Evolutionary conservation across 30 jellyfish, hydroid and myxozoan genomes (phyloP).

Genomic region (Aurelia aurita complex sp. Pacific): DNA sequence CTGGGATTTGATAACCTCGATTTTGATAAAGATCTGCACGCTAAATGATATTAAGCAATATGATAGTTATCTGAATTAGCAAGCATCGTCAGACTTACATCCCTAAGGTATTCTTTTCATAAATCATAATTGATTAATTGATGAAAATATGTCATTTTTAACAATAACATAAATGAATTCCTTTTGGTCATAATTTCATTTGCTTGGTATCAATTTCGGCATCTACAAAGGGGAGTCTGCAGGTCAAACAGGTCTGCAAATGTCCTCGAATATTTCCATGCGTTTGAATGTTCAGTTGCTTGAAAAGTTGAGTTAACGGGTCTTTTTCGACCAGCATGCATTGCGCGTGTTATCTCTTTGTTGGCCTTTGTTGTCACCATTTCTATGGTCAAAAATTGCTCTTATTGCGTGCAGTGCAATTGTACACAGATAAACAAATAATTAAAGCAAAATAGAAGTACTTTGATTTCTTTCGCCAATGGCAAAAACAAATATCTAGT

Average conservation of each 20-base stretch:
- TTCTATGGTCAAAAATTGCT: no score
- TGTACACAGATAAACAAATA: no score
- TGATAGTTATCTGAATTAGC: constrained; percentile 49
- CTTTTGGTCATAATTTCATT: constrained; percentile 24
- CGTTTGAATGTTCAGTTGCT: no score
- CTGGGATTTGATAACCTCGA: neutral
- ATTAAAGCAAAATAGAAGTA: no score
- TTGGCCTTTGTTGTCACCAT: no score
- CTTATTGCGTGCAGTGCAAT: no score
- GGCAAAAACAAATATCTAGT: no score
- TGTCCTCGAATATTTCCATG: no score
- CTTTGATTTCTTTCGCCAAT: no score
- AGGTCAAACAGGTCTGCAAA: constrained; percentile 27
- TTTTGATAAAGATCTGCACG: constrained; percentile 47
- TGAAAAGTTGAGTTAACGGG: no score
- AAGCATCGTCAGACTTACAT: constrained; percentile 1
- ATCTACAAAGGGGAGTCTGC: constrained; percentile 30
- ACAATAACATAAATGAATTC: constrained; percentile 13
- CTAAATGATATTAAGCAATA: constrained; percentile 15
- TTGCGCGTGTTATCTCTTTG: no score
- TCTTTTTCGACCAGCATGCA: no score
- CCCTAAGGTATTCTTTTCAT: constrained; percentile 3
- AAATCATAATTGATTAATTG: constrained; percentile 13
- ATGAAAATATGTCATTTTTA: neutral
- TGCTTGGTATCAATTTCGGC: constrained; percentile 48